These are phyloP conservation scores for Tuberolachnus salignus DNA, from an alignment of 2,888 invertebrate genomes.

Conservation along the genomic window DNA sequence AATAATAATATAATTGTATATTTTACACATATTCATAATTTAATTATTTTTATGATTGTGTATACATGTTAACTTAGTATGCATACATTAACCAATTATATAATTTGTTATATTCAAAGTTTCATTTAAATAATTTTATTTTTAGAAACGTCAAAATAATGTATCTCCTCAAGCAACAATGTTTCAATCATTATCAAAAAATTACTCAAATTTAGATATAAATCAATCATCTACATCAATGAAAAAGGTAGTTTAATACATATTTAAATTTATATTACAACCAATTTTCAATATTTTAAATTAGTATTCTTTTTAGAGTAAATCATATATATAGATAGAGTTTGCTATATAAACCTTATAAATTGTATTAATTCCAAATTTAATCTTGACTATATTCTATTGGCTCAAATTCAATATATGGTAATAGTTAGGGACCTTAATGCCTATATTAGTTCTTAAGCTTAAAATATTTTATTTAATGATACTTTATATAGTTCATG, in stretches of 20 bases:
- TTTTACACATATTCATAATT: too few relatives aligned
- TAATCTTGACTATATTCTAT: neutral
- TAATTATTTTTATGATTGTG: too few relatives aligned
- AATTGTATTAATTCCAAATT: neutral
- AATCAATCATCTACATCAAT: conserved; percentile 41
- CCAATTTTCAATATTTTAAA: neutral
- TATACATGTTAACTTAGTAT: too few relatives aligned
- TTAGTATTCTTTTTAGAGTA: conserved; percentile 2
- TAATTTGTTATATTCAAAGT: too few relatives aligned
- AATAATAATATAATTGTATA: too few relatives aligned
- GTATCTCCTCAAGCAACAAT: conserved; percentile 43
- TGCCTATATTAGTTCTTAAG: neutral
- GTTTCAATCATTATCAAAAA: conserved; percentile 46
- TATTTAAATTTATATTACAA: neutral
- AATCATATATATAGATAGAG: neutral
- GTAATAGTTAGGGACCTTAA: neutral
- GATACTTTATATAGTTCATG: too few relatives aligned
- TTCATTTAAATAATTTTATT: conserved; percentile 22
- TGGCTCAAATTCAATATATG: neutral
- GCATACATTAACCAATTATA: too few relatives aligned
- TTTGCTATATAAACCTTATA: neutral
- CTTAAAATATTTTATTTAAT: too few relatives aligned
- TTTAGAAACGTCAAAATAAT: conserved; percentile 55
- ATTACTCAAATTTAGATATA: conserved; percentile 44
- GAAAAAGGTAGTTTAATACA: conserved; percentile 36